Percentiles rank a stretch among this genome's conserved stretches.
These are phyloP conservation scores for Cossypha heuglini DNA, from an alignment of 2,797 vertebrate genomes.

Conservation along the genomic window DNA sequence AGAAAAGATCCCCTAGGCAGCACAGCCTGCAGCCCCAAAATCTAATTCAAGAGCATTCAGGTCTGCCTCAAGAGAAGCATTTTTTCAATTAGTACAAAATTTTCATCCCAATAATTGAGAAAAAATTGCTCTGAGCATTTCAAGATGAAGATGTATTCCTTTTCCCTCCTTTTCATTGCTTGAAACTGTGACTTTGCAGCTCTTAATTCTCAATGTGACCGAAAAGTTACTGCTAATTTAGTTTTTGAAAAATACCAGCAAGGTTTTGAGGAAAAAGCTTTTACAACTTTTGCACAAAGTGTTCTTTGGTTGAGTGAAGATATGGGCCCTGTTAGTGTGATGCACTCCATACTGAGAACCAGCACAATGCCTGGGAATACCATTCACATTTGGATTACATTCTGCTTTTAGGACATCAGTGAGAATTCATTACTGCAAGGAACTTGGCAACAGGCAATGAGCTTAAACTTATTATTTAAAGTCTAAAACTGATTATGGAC, in stretches of 20 bases:
- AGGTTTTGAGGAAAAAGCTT: background rate
- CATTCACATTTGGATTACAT: background rate
- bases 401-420: background rate
- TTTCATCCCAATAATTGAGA: background rate
- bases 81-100: background rate
- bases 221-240: background rate
- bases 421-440: background rate
- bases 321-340: background rate
- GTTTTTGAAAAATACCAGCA: background rate
- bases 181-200: background rate
- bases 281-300: background rate
- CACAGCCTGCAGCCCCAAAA: background rate
- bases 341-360: background rate
- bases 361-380: background rate
- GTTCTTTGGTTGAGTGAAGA: background rate
- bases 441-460: background rate
- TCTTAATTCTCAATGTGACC: background rate
- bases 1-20: background rate
- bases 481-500: background rate
- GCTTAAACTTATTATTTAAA: background rate
- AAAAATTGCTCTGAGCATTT: background rate
- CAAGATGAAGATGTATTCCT: background rate
- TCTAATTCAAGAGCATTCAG: background rate
- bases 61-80: background rate
- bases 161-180: background rate